Base-by-base conservation (phyloP, 2,797 vertebrate species). In the Hippopotamyrus pictus region DNA sequence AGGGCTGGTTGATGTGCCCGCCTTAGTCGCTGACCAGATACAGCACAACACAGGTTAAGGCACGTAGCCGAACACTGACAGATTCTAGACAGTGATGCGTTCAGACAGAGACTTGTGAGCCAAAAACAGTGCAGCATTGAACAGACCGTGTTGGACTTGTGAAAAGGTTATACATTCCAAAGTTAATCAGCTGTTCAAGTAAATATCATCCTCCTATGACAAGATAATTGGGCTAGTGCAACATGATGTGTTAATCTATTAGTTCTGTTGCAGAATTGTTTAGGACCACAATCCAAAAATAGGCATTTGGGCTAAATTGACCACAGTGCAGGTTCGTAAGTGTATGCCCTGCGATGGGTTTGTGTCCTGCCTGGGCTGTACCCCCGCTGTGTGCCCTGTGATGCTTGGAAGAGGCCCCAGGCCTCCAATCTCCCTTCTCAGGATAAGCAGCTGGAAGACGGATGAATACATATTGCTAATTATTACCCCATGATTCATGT, bases 1-100 rank as follows among this genome's bases (percentile, higher is more conserved):
- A 0, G 95, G 92, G 89, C 94, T 93, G 90, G 93, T 90, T 69
- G 95, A 89, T 2, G 92, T 93, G 25, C 95, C 94, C 0, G 95
- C 95, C 92, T 97, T 96, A 0, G 95, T 86, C 88, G 96, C 96
- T 96, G 91, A 89, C 0, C 6, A 59, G 86, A 88, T 17, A 19
- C 17, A 87, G 57, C n/a, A 33, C 29, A 19, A 86, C 44, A 86
- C n/a, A 44, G 17, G 50, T 25, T 87, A 8, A 17, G 46, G 69
- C 44, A 33, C 4, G 19, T 14, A 22, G 46, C 8, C 8, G n/a
- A 44, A 62, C 1, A 19, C 19, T 25, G 53, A 59, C 51, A 33
- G 14, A 33, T 57, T 51, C 44, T 37, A 73, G 65, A 73, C 65
- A 73, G 12, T 17, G 29, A 73, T 37, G 29, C 19, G 7, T 83